Conservation (phyloP, 2,113 vertebrate species). For the Ptychochromis oligacanthus region DNA sequence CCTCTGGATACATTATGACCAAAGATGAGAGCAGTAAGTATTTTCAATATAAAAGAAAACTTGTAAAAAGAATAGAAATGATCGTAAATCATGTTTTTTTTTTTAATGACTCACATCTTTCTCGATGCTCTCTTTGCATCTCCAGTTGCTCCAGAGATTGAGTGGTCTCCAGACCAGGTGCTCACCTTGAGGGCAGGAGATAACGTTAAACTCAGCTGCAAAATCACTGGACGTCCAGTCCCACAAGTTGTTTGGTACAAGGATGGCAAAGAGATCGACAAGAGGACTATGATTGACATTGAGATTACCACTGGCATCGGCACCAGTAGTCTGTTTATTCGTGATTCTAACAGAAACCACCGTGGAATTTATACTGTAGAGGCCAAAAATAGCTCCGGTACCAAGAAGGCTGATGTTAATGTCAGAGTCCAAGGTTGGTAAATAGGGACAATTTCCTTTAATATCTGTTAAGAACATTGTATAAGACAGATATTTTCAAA, state of each 20-base stretch:
- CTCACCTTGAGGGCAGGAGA: constrained; percentile 91
- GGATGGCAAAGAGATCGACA: constrained; percentile 94
- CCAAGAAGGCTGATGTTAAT: constrained; percentile 87
- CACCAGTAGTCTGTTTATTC: constrained; percentile 89
- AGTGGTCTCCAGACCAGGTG: constrained; percentile 90
- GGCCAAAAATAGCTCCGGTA: constrained; percentile 93
- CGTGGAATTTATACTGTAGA: constrained; percentile 93
- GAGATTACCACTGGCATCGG: constrained; percentile 91
- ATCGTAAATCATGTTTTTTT: background rate
- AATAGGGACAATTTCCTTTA: background rate
- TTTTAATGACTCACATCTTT: background rate
- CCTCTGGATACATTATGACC: constrained; percentile 96
- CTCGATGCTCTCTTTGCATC: constrained; percentile 18
- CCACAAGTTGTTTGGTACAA: constrained; percentile 94
- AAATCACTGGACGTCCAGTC: constrained; percentile 90
- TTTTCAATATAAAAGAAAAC: background rate
- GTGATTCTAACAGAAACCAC: constrained; percentile 90
- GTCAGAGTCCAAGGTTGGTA: constrained; percentile 93
- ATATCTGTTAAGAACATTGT: background rate
- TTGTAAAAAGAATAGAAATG: background rate
- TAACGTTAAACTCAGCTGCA: constrained; percentile 87
- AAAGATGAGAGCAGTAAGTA: constrained; percentile 94
- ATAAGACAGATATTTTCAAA: background rate
- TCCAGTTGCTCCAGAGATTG: constrained; percentile 91
- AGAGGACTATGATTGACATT: constrained; percentile 82